Evolutionary conservation across 2,113 vertebrate species (phyloP).

Genomic region (Chaenogobius annularis): DNA sequence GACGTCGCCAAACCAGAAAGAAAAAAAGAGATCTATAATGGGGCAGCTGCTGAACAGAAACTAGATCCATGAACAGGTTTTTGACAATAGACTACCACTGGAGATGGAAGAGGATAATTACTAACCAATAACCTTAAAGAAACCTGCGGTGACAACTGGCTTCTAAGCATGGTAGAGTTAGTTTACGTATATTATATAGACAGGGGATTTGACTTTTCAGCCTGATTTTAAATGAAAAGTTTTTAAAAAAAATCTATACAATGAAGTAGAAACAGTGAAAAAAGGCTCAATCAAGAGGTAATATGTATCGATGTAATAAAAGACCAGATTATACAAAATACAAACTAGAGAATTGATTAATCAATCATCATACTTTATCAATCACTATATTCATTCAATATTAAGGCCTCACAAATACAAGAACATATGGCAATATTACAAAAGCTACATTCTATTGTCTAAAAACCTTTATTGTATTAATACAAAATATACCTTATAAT

Average conservation of each 20-base stretch:
- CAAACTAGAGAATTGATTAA: neutral
- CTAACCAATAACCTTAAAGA: slow-evolving; percentile 27
- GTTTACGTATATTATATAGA: too few species aligned
- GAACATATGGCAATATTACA: too few species aligned
- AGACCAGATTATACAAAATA: neutral
- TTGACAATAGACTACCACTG: neutral
- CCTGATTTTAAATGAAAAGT: too few species aligned
- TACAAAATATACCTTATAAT: too few species aligned
- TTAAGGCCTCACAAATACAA: too few species aligned
- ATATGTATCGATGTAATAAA: neutral
- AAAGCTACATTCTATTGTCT: too few species aligned
- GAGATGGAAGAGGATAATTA: neutral
- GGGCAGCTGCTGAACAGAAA: slow-evolving; percentile 47
- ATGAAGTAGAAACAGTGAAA: too few species aligned
- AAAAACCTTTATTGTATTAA: too few species aligned
- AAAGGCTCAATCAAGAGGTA: neutral
- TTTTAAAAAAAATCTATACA: too few species aligned
- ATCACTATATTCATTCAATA: too few species aligned
- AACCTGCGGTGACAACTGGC: neutral
- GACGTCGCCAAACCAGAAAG: slow-evolving; percentile 9
- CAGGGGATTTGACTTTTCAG: too few species aligned
- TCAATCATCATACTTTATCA: neutral
- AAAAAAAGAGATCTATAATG: slow-evolving; percentile 34
- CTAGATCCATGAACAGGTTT: slow-evolving; percentile 7
- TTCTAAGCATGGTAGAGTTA: neutral